Evolutionary conservation across 2,113 vertebrate species (phyloP), one percentile per base, ranked within the genome.

Genomic region (Collichthys lucidus): DNA sequence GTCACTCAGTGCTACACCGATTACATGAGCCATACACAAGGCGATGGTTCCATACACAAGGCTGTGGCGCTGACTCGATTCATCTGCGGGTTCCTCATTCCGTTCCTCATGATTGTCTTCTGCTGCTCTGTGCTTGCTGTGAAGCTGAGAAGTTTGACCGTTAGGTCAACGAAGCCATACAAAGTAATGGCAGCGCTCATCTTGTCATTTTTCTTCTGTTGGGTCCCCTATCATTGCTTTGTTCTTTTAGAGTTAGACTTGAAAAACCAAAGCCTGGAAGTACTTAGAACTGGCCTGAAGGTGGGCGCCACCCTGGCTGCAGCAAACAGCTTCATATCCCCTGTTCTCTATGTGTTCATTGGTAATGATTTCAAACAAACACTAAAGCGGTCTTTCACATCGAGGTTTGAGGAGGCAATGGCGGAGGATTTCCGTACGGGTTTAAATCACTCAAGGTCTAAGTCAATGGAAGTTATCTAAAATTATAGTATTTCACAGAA

Each of bases 261-360:
- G 0, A 0, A 46, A 8, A 82, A 72, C 11, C 53, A 89, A 29
- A 92, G 47, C 7, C 15, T 89, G 20, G 61, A 91, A 0, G 24
- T 85, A 0, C 9, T 94, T 31, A 0, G 78, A 26, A 85, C 63
- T 24, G 93, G 93, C 6, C 65, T 93, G 26, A 86, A 84, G 11
- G 85, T 92, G n/a, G 93, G 92, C 3, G 50, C 44, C 46, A 92
- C 92, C 16, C 61, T 98, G 0, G 97, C 97, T 0, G 93, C 95
- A 0, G 94, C 95, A 75, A 98, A 97, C 94, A 96, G 96, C 85
- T 96, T 97, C 72, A 91, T 98, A 89, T 97, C 97, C 63, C 97
- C 97, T 0, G 87, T 97, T 50, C 94, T 98, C 20, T 98, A 98
- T 0, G 96, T 97, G 72, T 97, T 97, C 88, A 94, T 98, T 91